phyloP scores from a whole-genome alignment of 2,797 vertebrate species.

The Amphiprion clarkii region DNA sequence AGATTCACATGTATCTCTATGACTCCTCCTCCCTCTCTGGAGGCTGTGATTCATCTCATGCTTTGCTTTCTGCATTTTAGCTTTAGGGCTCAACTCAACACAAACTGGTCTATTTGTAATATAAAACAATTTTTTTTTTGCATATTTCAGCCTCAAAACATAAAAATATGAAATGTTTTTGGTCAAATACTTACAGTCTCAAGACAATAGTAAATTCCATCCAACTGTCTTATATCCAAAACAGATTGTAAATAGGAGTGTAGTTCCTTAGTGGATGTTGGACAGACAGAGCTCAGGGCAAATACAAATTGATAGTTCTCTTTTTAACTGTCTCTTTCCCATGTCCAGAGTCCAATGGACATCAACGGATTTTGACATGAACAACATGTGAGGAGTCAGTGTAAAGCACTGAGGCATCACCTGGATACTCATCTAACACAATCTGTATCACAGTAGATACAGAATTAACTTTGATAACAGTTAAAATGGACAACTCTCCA shows the following conservation, averaged over 20 bases:
- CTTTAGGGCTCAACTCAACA: background rate
- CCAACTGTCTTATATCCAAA: conserved; percentile 11
- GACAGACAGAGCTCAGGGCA: background rate
- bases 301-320: background rate
- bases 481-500: conserved; percentile 24
- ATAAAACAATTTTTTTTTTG: background rate
- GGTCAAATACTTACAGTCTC: conserved; percentile 1
- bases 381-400: background rate
- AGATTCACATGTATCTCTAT: background rate
- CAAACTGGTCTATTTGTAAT: background rate
- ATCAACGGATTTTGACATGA: background rate
- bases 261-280: background rate
- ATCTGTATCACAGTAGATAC: background rate
- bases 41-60: background rate
- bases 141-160: background rate
- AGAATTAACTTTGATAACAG: background rate
- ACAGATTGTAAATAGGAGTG: background rate
- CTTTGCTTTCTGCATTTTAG: background rate
- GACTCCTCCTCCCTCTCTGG: background rate
- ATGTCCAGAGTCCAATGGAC: background rate
- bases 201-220: conserved; percentile 1
- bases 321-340: background rate
- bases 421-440: background rate
- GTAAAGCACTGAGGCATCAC: conserved; percentile 3
- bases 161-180: background rate